Base-by-base conservation (phyloP, 2,888 invertebrate genomes). In the Hypomecis atomaria region DNA sequence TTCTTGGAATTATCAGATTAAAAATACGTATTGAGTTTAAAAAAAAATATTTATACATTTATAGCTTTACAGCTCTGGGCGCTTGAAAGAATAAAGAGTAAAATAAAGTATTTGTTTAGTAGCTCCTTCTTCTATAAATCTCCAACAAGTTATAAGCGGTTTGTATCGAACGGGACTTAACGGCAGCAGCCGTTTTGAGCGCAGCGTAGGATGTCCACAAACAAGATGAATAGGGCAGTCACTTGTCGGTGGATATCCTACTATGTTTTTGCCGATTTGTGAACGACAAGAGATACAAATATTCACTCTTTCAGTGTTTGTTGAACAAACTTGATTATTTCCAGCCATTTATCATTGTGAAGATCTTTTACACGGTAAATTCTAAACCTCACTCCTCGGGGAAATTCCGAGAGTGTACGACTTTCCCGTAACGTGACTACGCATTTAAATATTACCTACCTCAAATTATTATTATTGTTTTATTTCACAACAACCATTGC, bases 371-470 rank as follows among this genome's bases (percentile, higher is more conserved):
- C 63, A 62, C 43, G 61, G 54, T 23, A 43, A 52, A 54, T 61
- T 61, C 53, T 57, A 67, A 65, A 66, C 60, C 66, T 62, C 62
- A 62, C 54, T 47, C 71, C 68, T 58, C 56, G 49, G 71, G 71
- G 71, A 71, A 71, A 71, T 71, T 64, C 49, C 40, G 53, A 45
- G 62, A 70, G 44, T 50, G 43, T 59, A 65, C 57, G 66, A 44
- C 65, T 50, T 23, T 23, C 23, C 47, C 23, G 66, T 66, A 59
- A 65, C 64, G 62, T 67, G 59, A 65, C 66, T 68, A 49, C 65
- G 65, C 57, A 65, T 60, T 57, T 53, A 61, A 54, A 65, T 60
- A 65, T 57, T 11, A 55, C 44, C 52, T 11, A 55, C 44, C 52
- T 48, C 43, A 60, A 65, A 37, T 48, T 55, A 64, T 56, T 47